A percentile compares a stretch with the other conserved stretches of the same genome.
Evolutionary conservation across 2,113 vertebrate species (phyloP).

Genomic region (Osmerus mordax): DNA sequence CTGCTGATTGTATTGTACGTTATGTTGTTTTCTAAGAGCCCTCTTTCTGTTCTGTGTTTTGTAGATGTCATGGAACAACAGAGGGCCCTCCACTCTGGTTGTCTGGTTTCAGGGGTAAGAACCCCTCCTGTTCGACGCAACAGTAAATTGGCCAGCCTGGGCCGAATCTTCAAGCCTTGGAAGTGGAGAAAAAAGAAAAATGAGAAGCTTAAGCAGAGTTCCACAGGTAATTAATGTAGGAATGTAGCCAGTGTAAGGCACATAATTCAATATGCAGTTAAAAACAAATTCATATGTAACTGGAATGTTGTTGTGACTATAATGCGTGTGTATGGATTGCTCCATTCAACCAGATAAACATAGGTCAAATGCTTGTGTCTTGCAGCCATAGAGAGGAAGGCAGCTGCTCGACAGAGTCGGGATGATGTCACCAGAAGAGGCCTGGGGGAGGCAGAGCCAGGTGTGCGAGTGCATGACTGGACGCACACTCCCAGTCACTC

Average conservation of each 20-base stretch:
- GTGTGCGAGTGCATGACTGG: conserved; percentile 49
- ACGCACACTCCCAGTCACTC: conserved; percentile 17
- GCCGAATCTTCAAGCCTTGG: conserved; percentile 97
- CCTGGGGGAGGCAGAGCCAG: conserved; percentile 81
- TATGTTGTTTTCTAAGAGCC: not conserved
- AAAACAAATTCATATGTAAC: no score
- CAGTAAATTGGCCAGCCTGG: conserved; percentile 92
- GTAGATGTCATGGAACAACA: conserved; percentile 90
- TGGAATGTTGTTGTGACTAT: no score
- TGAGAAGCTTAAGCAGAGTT: conserved; percentile 87
- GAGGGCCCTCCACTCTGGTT: conserved; percentile 81
- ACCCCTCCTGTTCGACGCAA: conserved; percentile 90
- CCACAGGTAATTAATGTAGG: conserved; percentile 66
- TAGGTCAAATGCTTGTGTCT: conserved; percentile 25
- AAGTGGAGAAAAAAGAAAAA: conserved; percentile 99
- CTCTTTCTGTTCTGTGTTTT: conserved; percentile 11
- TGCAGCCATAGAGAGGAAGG: conserved; percentile 87
- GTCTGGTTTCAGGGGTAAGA: conserved; percentile 86
- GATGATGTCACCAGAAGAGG: conserved; percentile 84
- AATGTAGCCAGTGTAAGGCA: no score
- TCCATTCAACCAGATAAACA: no score
- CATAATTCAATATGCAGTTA: no score
- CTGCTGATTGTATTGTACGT: not conserved
- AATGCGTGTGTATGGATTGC: no score
- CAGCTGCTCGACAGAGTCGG: conserved; percentile 74